Base-by-base conservation (phyloP, 2,797 vertebrate species). In the Aldrovandia affinis region DNA sequence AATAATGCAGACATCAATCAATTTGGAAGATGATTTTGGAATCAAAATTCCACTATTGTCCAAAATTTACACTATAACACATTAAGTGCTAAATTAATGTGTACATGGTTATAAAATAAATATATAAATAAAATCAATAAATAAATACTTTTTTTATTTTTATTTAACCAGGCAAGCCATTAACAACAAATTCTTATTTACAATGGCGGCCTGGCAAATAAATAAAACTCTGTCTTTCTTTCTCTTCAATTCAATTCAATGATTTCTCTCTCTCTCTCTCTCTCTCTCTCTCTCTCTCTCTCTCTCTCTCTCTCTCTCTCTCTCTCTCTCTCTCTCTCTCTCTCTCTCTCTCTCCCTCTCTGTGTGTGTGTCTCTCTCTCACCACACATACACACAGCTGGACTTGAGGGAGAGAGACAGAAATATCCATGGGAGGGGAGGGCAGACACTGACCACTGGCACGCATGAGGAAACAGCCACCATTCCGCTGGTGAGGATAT, bases 401-500 rank as follows among this genome's bases (percentile, higher is more conserved):
- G 18, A 42, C 42, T 18, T 30, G 15, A 57, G 83, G 57, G 59
- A 61, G 61, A 65, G 80, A 84, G 87, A 92, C 93, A 90, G 92
- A 92, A 96, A 96, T 96, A 95, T 94, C 90, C 84, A 89, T 94
- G 95, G 94, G 95, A 89, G 96, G 95, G 94, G 94, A 94, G 93
- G 92, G 93, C 88, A 70, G 84, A 86, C 91, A 89, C 89, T 89
- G 91, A 96, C 95, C 96, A 92, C 95, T 90, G 95, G 95, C 93
- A 96, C 95, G 96, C 92, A 92, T 85, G 88, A 93, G 94, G 94
- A 95, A 95, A 92, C 92, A 92, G 93, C 89, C 91, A 92, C 87
- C 91, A 91, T 92, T 92, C 92, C 92, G 88, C 91, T 90, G 89
- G 90, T 90, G 89, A 79, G 89, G 84, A 86, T 89, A 92, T 84